Evolutionary conservation across 1,140 invertebrate genomes (phyloP).

Genomic region (Metopolophium dirhodum): DNA sequence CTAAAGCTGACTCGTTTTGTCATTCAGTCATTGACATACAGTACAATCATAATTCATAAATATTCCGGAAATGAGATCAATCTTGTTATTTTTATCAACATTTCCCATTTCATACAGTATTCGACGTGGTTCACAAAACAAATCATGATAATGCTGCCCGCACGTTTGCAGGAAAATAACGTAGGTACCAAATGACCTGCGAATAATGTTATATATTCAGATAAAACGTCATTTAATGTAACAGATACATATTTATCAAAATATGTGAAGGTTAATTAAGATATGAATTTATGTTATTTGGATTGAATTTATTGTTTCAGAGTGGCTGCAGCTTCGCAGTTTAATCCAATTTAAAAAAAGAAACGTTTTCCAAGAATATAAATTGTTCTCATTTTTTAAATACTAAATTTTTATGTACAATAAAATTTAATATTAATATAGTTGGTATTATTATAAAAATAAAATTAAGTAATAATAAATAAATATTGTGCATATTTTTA

Average conservation of each 20-base stretch:
- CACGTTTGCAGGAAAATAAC: background rate
- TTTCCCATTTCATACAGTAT: background rate
- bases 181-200: no score
- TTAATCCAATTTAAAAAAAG: background rate
- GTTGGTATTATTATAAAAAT: background rate
- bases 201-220: background rate
- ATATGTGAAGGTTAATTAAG: background rate
- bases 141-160: no score
- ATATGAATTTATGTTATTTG: background rate
- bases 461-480: background rate
- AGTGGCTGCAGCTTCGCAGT: background rate
- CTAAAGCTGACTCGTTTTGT: background rate
- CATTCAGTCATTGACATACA: background rate
- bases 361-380: background rate
- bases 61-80: background rate
- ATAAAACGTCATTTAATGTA: background rate
- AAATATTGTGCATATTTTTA: background rate
- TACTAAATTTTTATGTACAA: background rate
- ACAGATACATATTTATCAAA: background rate
- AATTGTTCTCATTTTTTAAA: background rate
- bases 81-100: background rate
- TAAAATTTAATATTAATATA: background rate
- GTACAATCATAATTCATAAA: background rate
- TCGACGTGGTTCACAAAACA: no score
- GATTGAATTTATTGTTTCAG: background rate